Conservation (phyloP, 2,888 invertebrate genomes). For the Drosophila phalerata region DNA sequence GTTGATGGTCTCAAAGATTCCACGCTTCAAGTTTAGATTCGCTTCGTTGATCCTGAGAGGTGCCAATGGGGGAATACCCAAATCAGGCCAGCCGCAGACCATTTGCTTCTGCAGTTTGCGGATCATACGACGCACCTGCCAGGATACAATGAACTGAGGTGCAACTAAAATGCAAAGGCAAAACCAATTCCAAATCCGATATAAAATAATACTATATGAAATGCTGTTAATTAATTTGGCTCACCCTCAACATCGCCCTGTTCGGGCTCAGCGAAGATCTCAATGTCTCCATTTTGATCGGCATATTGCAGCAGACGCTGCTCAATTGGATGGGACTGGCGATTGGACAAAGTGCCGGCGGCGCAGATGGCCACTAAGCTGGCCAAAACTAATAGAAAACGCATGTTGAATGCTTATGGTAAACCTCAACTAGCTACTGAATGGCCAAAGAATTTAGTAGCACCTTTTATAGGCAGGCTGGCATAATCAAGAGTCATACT, state of each 20-base stretch:
- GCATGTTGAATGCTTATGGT: slow-evolving; percentile 64
- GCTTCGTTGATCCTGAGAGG: slow-evolving; percentile 69
- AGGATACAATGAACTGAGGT: slow-evolving; percentile 76
- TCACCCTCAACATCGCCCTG: slow-evolving; percentile 71
- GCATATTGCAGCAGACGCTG: slow-evolving; percentile 58
- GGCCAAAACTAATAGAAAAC: slow-evolving; percentile 77
- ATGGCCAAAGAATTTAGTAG: slow-evolving; percentile 20
- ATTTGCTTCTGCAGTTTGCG: slow-evolving; percentile 77
- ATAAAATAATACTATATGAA: background rate
- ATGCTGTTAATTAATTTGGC: slow-evolving; percentile 11
- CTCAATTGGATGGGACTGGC: slow-evolving; percentile 35
- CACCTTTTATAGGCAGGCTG: slow-evolving; percentile 71
- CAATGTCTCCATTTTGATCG: slow-evolving; percentile 70
- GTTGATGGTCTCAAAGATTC: slow-evolving; percentile 74
- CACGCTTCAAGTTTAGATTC: slow-evolving; percentile 60
- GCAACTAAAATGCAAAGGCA: slow-evolving; percentile 56
- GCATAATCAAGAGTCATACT: background rate
- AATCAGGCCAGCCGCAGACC: slow-evolving; percentile 78
- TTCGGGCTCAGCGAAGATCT: slow-evolving; percentile 58
- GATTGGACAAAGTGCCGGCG: slow-evolving; percentile 62
- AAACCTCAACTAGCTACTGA: slow-evolving; percentile 62
- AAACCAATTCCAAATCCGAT: background rate
- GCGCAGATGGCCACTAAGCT: slow-evolving; percentile 70
- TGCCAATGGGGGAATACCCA: slow-evolving; percentile 80
- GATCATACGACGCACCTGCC: slow-evolving; percentile 78